Evolutionary conservation across 1,140 invertebrate genomes (phyloP), one percentile per base, ranked within the genome.

Genomic region (Drosophila jambulina): DNA sequence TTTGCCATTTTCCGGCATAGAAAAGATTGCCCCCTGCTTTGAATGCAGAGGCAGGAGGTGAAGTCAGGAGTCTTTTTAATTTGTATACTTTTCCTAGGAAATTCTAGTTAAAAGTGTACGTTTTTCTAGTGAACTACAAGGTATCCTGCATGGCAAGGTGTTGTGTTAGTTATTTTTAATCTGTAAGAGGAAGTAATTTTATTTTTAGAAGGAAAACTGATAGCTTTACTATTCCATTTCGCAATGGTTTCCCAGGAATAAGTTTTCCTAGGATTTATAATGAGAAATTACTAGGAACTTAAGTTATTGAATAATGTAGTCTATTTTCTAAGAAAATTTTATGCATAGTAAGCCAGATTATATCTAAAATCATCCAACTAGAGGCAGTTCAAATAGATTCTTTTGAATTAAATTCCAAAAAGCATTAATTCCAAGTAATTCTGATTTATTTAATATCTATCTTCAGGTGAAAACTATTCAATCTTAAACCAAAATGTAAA

Each of bases 1-100:
- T 70, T 70, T 70, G 27, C 62, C 67, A 70, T 70, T 70, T 70
- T 68, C 67, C 10, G 21, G 38, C 32, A 67, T 54, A 67, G 36
- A 67, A 70, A 67, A 38, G 62, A 54, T 70, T 49, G 38, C 7
- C 15, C 29, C 32, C 32, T 36, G 25, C 46, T 29, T 63, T 63
- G 15, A 53, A 67, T 17, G 8, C 4, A 8, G 13, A 5, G 45
- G 27, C 6, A n/a, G 21, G 34, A 15, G 13, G 32, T 13, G 10
- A 36, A 27, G 62, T 29, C 29, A 10, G 36, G 23, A 34, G 17
- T 13, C 13, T 25, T 32, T 27, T 43, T 19, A 45, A 45, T 45
- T 45, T 62, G 19, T 29, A 23, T n/a, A 10, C 21, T 51, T 27
- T 60, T 49, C 17, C n/a, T 7, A 4, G 17, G 23, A 40, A 54